Conservation (phyloP, 2,888 invertebrate genomes). For the Agrotis clavis region DNA sequence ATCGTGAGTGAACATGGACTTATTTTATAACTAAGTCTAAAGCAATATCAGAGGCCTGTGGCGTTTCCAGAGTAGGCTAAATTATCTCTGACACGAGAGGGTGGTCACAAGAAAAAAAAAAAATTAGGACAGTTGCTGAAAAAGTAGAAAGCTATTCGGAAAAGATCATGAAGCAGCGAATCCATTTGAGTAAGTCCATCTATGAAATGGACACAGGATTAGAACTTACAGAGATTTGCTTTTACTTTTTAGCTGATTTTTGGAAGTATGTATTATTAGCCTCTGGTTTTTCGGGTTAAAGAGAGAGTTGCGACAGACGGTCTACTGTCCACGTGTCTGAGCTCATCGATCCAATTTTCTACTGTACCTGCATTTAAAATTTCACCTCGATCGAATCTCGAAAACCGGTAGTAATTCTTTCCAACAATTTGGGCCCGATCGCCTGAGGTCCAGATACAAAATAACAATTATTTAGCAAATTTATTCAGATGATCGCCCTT, state of each 20-base stretch:
- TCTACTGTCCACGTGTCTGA: too few relatives aligned
- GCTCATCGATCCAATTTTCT: not conserved
- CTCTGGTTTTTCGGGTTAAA: not conserved
- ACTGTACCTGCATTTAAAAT: not conserved
- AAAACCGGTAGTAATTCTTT: constrained; percentile 51
- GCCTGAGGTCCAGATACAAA: constrained; percentile 77
- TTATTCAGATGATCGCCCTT: constrained; percentile 86
- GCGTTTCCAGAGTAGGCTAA: too few relatives aligned
- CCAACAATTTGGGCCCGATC: constrained; percentile 62
- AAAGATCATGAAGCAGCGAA: not conserved
- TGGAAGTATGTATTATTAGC: too few relatives aligned
- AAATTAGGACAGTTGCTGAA: not conserved
- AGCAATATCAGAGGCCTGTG: too few relatives aligned
- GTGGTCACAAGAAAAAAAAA: too few relatives aligned
- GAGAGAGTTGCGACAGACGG: not conserved
- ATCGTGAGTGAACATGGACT: too few relatives aligned
- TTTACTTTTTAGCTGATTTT: not conserved
- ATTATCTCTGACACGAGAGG: too few relatives aligned
- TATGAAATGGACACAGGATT: not conserved
- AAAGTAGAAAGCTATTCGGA: not conserved
- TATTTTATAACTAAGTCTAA: too few relatives aligned
- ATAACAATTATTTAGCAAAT: constrained; percentile 89
- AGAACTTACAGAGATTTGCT: too few relatives aligned
- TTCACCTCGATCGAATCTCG: constrained; percentile 20
- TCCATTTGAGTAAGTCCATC: too few relatives aligned